Percentiles rank a stretch among this genome's conserved stretches.
Evolutionary conservation across 2,113 vertebrate genomes (phyloP).

Genomic region (Notarius quadriscutis): DNA sequence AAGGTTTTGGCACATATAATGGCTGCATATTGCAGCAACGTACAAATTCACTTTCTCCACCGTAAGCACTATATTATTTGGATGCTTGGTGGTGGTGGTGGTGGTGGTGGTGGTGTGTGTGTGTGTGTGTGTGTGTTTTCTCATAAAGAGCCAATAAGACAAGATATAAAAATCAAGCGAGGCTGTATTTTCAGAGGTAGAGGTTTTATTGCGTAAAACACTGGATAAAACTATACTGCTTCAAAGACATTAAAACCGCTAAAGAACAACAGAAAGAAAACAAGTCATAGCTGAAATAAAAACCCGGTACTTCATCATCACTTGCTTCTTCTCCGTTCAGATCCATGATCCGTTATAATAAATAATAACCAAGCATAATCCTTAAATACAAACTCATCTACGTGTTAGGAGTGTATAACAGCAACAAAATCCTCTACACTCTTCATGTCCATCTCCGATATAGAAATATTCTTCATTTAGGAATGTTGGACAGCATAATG

Average conservation of each 20-base stretch:
- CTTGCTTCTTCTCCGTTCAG: constrained; percentile 71
- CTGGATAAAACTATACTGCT: constrained; percentile 82
- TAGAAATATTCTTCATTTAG: constrained; percentile 79
- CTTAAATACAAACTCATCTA: constrained; percentile 92
- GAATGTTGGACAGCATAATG: constrained; percentile 85
- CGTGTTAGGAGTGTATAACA: constrained; percentile 78
- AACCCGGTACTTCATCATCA: constrained; percentile 84
- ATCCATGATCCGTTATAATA: constrained; percentile 87
- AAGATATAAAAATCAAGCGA: constrained; percentile 25
- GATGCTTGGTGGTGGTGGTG: neutral
- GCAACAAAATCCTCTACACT: constrained; percentile 87
- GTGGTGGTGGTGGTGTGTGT: neutral
- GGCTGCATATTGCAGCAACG: constrained; percentile 6
- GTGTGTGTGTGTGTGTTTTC: constrained; percentile 22
- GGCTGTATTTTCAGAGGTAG: constrained; percentile 76
- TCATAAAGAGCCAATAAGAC: constrained; percentile 42
- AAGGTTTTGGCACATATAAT: constrained; percentile 5
- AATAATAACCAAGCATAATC: constrained; percentile 89
- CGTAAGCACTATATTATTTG: neutral
- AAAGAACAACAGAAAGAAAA: constrained; percentile 81
- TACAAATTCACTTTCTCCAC: constrained; percentile 10
- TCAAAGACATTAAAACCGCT: constrained; percentile 85
- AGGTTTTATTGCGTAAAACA: constrained; percentile 92
- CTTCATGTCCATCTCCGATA: constrained; percentile 74
- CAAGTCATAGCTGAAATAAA: constrained; percentile 79